Conservation (phyloP, 2,113 vertebrate genomes). For the Istiophorus platypterus region DNA sequence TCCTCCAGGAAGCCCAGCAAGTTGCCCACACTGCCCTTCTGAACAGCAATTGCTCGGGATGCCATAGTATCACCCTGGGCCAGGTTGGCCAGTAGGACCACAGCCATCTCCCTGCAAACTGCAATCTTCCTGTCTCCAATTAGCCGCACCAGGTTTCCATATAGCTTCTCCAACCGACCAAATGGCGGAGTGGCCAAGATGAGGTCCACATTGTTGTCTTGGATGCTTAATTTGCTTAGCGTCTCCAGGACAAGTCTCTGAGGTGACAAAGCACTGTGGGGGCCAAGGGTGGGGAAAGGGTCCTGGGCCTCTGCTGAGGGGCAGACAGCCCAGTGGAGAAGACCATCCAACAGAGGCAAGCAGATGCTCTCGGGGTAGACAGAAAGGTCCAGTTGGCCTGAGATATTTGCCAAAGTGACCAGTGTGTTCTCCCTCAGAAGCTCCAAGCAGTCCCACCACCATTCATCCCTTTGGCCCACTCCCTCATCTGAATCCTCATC, state of each 20-base stretch:
- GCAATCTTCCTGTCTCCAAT: constrained; percentile 98
- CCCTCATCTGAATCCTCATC: constrained; percentile 97
- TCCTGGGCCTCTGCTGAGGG: constrained; percentile 98
- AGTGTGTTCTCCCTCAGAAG: constrained; percentile 97
- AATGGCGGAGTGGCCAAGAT: constrained; percentile 97
- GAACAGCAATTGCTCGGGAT: constrained; percentile 96
- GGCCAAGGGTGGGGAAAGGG: constrained; percentile 95
- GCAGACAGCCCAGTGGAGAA: constrained; percentile 98
- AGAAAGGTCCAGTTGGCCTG: constrained; percentile 97
- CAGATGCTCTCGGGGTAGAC: constrained; percentile 98
- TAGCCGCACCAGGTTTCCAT: constrained; percentile 95
- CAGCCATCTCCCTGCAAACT: constrained; percentile 99
- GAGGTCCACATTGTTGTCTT: constrained; percentile 99
- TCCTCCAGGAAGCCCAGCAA: constrained; percentile 98
- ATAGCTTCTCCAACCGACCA: constrained; percentile 96
- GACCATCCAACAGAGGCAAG: constrained; percentile 96
- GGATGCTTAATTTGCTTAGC: constrained; percentile 99
- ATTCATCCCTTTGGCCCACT: constrained; percentile 94
- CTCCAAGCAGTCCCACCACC: constrained; percentile 99
- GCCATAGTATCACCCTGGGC: constrained; percentile 97
- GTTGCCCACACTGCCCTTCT: constrained; percentile 98
- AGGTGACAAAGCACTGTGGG: constrained; percentile 95
- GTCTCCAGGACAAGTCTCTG: constrained; percentile 99
- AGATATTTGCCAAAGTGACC: constrained; percentile 98
- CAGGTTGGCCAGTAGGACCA: constrained; percentile 98